Evolutionary conservation across 2,113 vertebrate species (phyloP).

Genomic region (Syngnathoides biaculeatus): DNA sequence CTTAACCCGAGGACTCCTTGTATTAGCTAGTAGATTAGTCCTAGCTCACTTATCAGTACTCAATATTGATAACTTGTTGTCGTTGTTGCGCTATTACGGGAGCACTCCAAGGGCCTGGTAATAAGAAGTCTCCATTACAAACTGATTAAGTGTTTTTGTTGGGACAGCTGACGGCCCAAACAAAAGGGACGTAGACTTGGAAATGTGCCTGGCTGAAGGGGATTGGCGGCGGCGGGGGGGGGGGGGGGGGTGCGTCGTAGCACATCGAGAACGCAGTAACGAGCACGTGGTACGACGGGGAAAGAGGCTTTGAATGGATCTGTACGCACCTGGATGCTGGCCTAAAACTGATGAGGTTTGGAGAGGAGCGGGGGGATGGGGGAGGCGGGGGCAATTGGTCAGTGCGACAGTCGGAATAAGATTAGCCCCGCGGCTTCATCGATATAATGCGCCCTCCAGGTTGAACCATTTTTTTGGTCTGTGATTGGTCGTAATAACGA

Average conservation of each 20-base stretch:
- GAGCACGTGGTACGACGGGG: slow-evolving; percentile 44
- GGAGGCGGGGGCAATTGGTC: background rate
- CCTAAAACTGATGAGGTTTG: slow-evolving; percentile 34
- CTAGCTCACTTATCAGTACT: too few relatives aligned
- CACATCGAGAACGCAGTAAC: slow-evolving; percentile 48
- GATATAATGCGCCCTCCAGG: background rate
- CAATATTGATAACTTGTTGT: too few relatives aligned
- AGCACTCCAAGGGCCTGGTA: too few relatives aligned
- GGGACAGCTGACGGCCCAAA: background rate
- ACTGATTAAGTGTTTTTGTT: slow-evolving; percentile 13
- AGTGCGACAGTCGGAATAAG: background rate
- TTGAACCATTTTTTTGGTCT: background rate
- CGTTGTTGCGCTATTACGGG: too few relatives aligned
- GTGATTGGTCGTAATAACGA: background rate
- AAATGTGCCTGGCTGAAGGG: background rate
- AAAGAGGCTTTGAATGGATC: slow-evolving; percentile 64
- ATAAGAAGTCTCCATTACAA: slow-evolving; percentile 6
- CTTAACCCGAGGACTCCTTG: too few relatives aligned
- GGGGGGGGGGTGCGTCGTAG: background rate
- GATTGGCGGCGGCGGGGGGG: too few relatives aligned
- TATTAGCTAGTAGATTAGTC: too few relatives aligned
- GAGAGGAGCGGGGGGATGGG: slow-evolving; percentile 8
- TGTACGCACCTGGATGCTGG: slow-evolving; percentile 40
- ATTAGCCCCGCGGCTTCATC: background rate
- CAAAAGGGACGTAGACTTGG: slow-evolving; percentile 9